Percentiles rank a stretch among this genome's conserved stretches.
These are phyloP conservation scores for Rhynchomys soricoides DNA, from an alignment of 2,113 vertebrate genomes.

Conservation along the genomic window DNA sequence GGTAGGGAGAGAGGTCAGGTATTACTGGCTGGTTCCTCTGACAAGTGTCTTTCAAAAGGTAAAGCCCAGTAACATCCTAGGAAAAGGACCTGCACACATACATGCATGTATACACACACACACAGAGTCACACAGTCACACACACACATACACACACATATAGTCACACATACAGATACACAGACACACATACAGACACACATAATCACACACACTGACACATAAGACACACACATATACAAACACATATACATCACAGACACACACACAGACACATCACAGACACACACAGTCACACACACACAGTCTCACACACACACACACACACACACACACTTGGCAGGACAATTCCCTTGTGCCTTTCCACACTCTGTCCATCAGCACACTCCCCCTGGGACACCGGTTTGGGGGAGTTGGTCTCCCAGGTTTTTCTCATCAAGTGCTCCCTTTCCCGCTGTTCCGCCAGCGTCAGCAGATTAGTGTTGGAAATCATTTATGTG, in stretches of 20 bases:
- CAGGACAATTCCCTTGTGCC: background rate
- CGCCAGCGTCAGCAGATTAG: conserved; percentile 70
- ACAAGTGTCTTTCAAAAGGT: background rate
- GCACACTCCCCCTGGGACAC: background rate
- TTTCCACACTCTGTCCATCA: background rate
- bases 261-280: no score
- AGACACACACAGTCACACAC: fast-evolving
- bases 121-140: background rate
- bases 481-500: conserved; percentile 69
- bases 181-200: background rate
- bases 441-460: conserved; percentile 43
- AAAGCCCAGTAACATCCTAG: background rate
- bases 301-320: no score
- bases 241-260: no score
- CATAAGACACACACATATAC: background rate
- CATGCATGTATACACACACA: background rate
- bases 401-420: conserved; percentile 46
- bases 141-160: no score
- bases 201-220: background rate
- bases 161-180: no score
- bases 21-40: background rate
- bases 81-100: no score
- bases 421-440: conserved; percentile 67
- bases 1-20: background rate
- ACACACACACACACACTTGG: no score